Conservation (phyloP, 2,113 vertebrate genomes). For the Labrus mixtus region DNA sequence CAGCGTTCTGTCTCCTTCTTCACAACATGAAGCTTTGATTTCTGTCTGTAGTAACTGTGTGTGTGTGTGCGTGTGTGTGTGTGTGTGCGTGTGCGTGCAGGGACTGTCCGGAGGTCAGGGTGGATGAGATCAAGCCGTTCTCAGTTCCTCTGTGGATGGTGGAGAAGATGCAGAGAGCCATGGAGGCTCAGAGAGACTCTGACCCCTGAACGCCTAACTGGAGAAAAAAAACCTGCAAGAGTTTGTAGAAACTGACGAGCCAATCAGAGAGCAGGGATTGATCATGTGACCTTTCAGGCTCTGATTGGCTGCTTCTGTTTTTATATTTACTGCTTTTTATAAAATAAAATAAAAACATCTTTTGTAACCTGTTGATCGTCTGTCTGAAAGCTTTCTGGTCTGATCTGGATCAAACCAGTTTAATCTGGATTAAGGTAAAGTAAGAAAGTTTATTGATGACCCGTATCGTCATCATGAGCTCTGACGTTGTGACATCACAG, state of each 20-base stretch:
- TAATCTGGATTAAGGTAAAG: no score
- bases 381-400: background rate
- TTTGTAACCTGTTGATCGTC: background rate
- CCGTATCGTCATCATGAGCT: no score
- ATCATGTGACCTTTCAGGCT: constrained; percentile 9
- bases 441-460: no score
- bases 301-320: constrained; percentile 10
- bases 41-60: constrained; percentile 4
- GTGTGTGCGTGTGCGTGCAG: constrained; percentile 66
- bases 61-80: background rate
- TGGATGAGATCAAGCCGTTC: constrained; percentile 95
- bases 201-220: constrained; percentile 74
- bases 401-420: background rate
- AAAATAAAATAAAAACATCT: constrained; percentile 26
- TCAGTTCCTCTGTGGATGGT: constrained; percentile 92
- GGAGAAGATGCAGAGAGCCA: constrained; percentile 94
- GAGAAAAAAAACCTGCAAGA: background rate
- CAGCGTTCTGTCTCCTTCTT: background rate
- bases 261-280: background rate
- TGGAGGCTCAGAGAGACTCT: constrained; percentile 90
- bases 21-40: fast-evolving
- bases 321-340: constrained; percentile 19
- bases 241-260: background rate
- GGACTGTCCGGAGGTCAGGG: constrained; percentile 89
- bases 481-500: background rate